A percentile compares a stretch with the other conserved stretches of the same genome.
These are phyloP conservation scores for Sympetrum striolatum DNA, from an alignment of 2,888 invertebrate species.

Conservation along the genomic window DNA sequence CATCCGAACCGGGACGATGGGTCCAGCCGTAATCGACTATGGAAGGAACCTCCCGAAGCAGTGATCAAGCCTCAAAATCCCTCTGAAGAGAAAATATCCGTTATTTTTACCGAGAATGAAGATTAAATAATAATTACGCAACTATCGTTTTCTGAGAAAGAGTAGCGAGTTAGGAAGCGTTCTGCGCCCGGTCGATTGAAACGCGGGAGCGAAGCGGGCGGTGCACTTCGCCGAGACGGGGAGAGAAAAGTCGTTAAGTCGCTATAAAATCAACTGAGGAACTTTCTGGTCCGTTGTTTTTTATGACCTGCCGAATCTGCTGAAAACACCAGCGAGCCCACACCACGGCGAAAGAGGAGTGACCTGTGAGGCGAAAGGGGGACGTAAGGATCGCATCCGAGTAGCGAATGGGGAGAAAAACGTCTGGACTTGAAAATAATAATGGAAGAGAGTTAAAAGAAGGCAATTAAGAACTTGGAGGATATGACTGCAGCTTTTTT, in stretches of 20 bases:
- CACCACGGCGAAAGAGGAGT: not conserved
- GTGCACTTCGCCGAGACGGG: not conserved
- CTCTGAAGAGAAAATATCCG: not conserved
- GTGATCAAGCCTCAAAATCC: not conserved
- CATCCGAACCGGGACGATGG: not conserved
- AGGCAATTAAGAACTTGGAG: not conserved
- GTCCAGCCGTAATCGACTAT: not conserved
- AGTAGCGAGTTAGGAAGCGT: not conserved
- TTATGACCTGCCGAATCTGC: not conserved
- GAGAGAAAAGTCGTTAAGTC: slow-evolving; percentile 13
- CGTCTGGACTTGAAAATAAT: not conserved
- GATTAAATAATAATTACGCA: slow-evolving; percentile 32
- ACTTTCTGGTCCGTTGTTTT: slow-evolving; percentile 4
- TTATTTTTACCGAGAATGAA: not conserved
- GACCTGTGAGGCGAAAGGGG: not conserved
- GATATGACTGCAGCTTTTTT: not conserved
- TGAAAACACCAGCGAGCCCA: not conserved
- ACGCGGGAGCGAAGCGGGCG: not conserved
- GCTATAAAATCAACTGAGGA: slow-evolving; percentile 20
- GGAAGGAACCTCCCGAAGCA: not conserved
- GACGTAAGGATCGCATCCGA: not conserved
- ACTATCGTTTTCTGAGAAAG: not conserved
- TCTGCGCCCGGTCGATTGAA: not conserved
- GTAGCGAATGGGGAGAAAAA: not conserved
- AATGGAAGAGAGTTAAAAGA: too few species aligned